Evolutionary conservation across 2,888 invertebrate genomes (phyloP).

Genomic region (Strigamia crassipes): DNA sequence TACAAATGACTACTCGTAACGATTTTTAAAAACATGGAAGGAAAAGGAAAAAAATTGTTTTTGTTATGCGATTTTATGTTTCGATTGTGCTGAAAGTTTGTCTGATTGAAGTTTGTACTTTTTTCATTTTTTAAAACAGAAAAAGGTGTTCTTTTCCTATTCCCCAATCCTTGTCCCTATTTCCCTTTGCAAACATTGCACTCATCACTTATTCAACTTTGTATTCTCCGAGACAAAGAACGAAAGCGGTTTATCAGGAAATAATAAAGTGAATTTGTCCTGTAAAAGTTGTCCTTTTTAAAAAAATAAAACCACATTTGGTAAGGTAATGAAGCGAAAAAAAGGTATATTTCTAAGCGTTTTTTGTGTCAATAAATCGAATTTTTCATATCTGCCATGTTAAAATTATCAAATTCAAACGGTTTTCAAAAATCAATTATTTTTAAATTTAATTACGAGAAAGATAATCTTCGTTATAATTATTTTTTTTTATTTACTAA

Average conservation of each 20-base stretch:
- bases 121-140: neutral
- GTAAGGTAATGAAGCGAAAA: no score
- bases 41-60: neutral
- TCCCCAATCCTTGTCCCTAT: constrained; percentile 25
- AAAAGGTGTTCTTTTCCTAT: constrained; percentile 19
- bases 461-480: neutral
- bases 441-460: neutral
- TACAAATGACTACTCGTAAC: constrained; percentile 23
- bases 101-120: constrained; percentile 40
- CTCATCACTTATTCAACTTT: constrained; percentile 42
- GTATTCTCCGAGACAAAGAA: constrained; percentile 46
- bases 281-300: constrained; percentile 32
- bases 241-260: constrained; percentile 42
- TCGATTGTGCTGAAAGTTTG: constrained; percentile 37
- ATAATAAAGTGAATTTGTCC: constrained; percentile 48
- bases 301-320: neutral
- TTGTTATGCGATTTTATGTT: constrained; percentile 12
- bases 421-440: neutral
- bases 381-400: no score
- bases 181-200: neutral
- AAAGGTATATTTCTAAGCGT: no score
- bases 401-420: no score
- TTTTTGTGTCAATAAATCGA: no score
- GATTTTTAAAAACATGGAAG: neutral
- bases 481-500: neutral